Conservation (phyloP, 2,113 vertebrate species). For the Phoenicopterus ruber region DNA sequence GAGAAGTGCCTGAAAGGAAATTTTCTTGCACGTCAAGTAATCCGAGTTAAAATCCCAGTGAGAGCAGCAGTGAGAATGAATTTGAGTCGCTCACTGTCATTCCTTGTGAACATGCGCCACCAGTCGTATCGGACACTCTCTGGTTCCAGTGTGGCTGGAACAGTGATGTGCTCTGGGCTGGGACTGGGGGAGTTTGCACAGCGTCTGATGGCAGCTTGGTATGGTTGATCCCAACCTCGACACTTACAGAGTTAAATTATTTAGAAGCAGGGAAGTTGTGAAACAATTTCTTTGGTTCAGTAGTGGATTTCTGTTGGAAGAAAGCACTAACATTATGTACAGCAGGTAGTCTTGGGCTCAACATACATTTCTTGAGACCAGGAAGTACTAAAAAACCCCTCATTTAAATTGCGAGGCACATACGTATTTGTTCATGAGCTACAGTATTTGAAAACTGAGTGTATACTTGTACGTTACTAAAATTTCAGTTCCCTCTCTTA, state of each 20-base stretch:
- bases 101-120: rapidly evolving
- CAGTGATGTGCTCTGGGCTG: neutral
- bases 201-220: neutral
- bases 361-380: neutral
- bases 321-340: neutral
- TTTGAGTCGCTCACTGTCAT: neutral
- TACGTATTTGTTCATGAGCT: neutral
- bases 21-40: neutral
- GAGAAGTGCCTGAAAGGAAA: neutral
- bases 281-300: neutral
- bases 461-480: neutral
- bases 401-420: neutral
- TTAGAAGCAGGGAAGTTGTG: neutral
- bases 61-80: neutral
- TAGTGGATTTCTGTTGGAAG: neutral
- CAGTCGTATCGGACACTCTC: rapidly evolving
- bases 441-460: neutral
- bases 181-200: neutral
- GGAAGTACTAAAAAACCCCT: neutral
- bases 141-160: neutral
- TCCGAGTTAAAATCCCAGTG: neutral
- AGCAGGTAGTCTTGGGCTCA: neutral
- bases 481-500: neutral
- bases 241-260: neutral
- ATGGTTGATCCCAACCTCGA: neutral